These are phyloP conservation scores for Carcharodon carcharias DNA, from an alignment of 2,797 vertebrate species.

Conservation along the genomic window DNA sequence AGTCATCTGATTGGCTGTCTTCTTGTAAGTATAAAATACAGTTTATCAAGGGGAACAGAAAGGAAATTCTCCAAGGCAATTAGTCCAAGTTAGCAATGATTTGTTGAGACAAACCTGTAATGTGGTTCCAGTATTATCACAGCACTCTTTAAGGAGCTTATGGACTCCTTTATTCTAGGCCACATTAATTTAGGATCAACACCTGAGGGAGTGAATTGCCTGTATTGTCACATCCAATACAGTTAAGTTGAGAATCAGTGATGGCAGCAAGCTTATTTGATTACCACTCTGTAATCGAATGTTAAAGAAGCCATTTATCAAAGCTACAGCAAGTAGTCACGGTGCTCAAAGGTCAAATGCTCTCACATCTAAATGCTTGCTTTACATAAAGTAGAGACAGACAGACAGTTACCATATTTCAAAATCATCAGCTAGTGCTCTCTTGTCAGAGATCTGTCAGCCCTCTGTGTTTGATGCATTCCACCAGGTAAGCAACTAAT, in stretches of 20 bases:
- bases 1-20: neutral
- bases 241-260: neutral
- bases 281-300: slow-evolving; percentile 2
- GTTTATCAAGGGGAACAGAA: neutral
- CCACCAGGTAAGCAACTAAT: neutral
- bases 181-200: neutral
- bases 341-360: slow-evolving; percentile 11
- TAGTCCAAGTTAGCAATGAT: slow-evolving; percentile 12
- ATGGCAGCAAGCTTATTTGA: neutral
- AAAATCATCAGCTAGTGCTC: neutral
- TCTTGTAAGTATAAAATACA: neutral
- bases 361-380: slow-evolving; percentile 19
- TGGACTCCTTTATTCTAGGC: neutral
- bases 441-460: neutral
- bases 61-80: slow-evolving; percentile 6
- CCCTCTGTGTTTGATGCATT: neutral
- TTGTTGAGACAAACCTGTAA: neutral
- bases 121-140: neutral
- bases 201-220: neutral
- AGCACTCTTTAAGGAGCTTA: neutral
- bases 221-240: neutral
- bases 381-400: slow-evolving; percentile 9
- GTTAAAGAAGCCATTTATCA: neutral
- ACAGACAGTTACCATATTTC: neutral
- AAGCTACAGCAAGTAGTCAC: neutral